These are phyloP conservation scores for Agrochola lychnidis DNA, from an alignment of 2,888 invertebrate species.

Conservation along the genomic window DNA sequence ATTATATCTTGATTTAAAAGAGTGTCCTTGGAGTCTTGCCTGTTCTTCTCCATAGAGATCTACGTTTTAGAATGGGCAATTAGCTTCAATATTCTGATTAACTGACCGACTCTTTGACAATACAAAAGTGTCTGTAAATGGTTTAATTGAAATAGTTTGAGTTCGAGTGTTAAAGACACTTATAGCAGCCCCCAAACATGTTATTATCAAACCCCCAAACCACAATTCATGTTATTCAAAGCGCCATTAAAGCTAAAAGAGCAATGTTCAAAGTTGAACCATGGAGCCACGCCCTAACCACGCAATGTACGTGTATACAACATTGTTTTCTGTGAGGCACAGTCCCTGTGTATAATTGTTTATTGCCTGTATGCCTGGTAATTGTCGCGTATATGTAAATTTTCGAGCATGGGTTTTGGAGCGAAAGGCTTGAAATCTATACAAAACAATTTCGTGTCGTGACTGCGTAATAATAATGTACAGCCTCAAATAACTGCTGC, in stretches of 20 bases:
- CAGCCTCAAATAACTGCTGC: not conserved
- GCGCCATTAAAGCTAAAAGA: not conserved
- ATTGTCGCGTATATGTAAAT: conserved; percentile 49
- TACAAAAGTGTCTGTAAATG: too few relatives aligned
- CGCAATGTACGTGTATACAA: conserved; percentile 13
- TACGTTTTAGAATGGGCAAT: too few relatives aligned
- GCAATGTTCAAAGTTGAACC: conserved; percentile 4
- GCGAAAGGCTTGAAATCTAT: conserved; percentile 5
- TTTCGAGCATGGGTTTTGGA: not conserved
- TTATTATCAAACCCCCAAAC: not conserved
- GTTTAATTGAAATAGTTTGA: too few relatives aligned
- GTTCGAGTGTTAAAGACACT: too few relatives aligned
- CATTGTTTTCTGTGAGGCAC: conserved; percentile 28
- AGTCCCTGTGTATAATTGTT: conserved; percentile 40
- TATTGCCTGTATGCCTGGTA: conserved; percentile 35
- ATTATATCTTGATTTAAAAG: too few relatives aligned
- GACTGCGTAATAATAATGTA: not conserved
- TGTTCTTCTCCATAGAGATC: too few relatives aligned
- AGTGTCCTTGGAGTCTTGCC: too few relatives aligned
- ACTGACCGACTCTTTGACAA: too few relatives aligned
- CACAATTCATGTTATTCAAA: not conserved
- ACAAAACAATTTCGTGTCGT: not conserved
- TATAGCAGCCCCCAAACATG: too few relatives aligned
- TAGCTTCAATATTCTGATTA: too few relatives aligned
- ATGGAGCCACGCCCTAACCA: conserved; percentile 27